phyloP scores from a whole-genome alignment of 1,140 invertebrate species.

The Drosophila sturtevanti region DNA sequence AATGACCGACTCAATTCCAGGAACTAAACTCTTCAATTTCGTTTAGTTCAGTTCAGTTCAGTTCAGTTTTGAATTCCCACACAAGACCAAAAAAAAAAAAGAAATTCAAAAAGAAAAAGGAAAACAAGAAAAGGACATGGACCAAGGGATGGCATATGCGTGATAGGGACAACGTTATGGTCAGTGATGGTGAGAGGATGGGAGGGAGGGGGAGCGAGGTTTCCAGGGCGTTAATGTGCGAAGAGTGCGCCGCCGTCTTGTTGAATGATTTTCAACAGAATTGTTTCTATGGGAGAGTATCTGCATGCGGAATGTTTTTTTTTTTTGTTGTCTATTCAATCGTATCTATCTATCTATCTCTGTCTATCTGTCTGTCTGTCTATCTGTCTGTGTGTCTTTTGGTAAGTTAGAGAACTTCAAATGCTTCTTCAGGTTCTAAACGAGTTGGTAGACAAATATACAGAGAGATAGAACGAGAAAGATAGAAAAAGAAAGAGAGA shows the following conservation, averaged over 20 bases:
- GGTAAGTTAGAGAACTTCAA: conserved; percentile 11
- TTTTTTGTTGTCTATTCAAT: conserved; percentile 27
- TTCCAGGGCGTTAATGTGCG: conserved; percentile 73
- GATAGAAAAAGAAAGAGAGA: not conserved
- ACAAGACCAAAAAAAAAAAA: conserved; percentile 7
- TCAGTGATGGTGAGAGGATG: not conserved
- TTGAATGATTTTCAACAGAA: conserved; percentile 74
- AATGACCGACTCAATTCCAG: conserved; percentile 67
- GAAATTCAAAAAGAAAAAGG: not conserved
- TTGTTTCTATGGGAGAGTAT: conserved; percentile 22
- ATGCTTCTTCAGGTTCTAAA: conserved; percentile 1
- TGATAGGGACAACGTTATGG: not conserved
- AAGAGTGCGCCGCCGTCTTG: conserved; percentile 55
- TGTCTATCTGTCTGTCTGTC: not conserved
- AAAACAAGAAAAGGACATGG: conserved; percentile 45
- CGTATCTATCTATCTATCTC: not conserved
- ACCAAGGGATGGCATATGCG: conserved; percentile 10
- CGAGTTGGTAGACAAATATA: not conserved
- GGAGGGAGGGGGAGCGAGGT: not conserved
- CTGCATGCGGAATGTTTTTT: conserved; percentile 15
- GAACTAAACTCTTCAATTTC: conserved; percentile 44
- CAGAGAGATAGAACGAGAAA: not conserved
- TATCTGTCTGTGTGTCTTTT: not conserved
- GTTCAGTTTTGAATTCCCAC: conserved; percentile 42
- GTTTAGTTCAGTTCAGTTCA: not conserved